Conservation (phyloP, 2,113 vertebrate species). For the Pterocles gutturalis region DNA sequence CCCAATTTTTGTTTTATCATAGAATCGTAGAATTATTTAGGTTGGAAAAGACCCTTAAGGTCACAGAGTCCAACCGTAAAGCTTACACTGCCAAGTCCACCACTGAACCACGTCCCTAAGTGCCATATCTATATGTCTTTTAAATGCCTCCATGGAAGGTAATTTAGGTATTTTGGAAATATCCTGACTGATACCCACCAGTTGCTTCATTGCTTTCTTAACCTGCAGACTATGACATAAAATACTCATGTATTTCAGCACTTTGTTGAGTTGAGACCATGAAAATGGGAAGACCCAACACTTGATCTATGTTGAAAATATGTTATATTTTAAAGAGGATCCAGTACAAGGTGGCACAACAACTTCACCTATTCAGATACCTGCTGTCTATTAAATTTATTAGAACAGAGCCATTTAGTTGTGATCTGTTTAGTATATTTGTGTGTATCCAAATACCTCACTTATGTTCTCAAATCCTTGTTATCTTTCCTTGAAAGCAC, state of each 20-base stretch:
- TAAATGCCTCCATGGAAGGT: neutral
- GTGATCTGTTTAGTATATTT: neutral
- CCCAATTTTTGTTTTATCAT: neutral
- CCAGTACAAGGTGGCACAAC: neutral
- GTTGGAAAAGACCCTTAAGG: neutral
- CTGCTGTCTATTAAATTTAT: neutral
- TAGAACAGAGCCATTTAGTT: neutral
- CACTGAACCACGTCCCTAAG: neutral
- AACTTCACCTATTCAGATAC: neutral
- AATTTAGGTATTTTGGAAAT: neutral
- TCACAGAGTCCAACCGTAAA: neutral
- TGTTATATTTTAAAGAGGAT: neutral
- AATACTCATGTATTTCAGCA: neutral
- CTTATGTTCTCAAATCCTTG: neutral
- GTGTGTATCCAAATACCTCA: neutral
- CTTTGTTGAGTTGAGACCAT: neutral
- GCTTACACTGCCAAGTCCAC: neutral
- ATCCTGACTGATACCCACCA: neutral
- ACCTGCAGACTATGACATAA: neutral
- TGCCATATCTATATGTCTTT: fast-evolving
- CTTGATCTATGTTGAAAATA: neutral
- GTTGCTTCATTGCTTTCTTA: neutral
- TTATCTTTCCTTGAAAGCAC: neutral
- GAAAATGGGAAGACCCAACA: neutral
- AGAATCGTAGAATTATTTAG: neutral